These are phyloP conservation scores for Pachyuromys duprasi DNA, from an alignment of 2,797 vertebrate species.

Conservation along the genomic window DNA sequence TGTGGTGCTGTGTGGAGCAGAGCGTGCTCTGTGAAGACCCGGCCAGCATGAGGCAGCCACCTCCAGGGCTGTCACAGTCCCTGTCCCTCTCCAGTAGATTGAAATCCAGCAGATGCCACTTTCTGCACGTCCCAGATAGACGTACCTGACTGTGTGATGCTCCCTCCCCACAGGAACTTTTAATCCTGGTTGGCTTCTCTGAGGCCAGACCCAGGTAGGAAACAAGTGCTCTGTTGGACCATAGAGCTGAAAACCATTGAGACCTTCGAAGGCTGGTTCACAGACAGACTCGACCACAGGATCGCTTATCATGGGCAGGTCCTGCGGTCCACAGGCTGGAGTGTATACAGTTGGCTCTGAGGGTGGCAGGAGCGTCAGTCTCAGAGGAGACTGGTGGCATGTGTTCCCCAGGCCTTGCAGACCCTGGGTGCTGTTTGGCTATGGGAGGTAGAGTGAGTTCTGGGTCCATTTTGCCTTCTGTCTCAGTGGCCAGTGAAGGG, in stretches of 20 bases:
- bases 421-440: background rate
- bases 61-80: background rate
- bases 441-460: background rate
- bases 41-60: background rate
- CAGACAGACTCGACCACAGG: fast-evolving
- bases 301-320: no score
- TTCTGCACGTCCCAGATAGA: background rate
- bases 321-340: background rate
- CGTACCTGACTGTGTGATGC: fast-evolving
- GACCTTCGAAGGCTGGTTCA: background rate
- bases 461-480: background rate
- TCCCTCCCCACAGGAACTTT: background rate
- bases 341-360: background rate
- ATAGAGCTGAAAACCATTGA: background rate
- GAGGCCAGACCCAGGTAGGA: fast-evolving
- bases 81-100: background rate
- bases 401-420: background rate
- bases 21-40: background rate
- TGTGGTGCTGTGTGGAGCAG: fast-evolving
- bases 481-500: background rate
- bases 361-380: background rate
- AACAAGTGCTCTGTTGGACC: fast-evolving
- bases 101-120: background rate
- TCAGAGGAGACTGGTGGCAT: background rate
- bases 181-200: background rate